A percentile compares a stretch with the other conserved stretches of the same genome.
Evolutionary conservation across 2,113 vertebrate species (phyloP).

Genomic region (Pavo muticus): DNA sequence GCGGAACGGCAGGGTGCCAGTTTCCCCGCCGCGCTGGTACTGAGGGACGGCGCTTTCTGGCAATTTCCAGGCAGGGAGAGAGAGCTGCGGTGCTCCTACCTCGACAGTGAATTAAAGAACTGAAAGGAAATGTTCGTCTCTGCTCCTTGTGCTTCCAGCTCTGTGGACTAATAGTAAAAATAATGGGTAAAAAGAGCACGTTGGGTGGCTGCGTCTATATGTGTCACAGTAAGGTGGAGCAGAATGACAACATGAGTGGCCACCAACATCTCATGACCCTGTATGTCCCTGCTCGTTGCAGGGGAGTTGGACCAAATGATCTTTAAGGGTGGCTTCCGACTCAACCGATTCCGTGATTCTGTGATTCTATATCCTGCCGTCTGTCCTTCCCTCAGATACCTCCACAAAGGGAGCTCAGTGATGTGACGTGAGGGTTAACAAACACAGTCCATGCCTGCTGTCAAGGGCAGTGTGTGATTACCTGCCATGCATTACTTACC

Average conservation of each 20-base stretch:
- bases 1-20: neutral
- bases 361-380: accelerated
- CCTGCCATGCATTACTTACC: neutral
- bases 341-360: too few species aligned
- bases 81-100: neutral
- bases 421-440: neutral
- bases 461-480: accelerated
- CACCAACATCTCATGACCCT: neutral
- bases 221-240: accelerated
- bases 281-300: neutral
- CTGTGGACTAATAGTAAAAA: neutral
- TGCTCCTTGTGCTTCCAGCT: neutral
- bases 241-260: accelerated
- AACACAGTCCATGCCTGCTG: accelerated
- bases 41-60: neutral
- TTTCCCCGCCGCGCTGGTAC: neutral
- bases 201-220: neutral
- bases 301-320: too few species aligned
- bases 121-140: accelerated
- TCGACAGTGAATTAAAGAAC: neutral
- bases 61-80: neutral
- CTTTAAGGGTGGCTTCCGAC: too few species aligned
- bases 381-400: neutral
- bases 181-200: accelerated
- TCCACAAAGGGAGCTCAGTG: neutral